phyloP scores from a whole-genome alignment of 2,113 vertebrate species.

The Neogale vison region DNA sequence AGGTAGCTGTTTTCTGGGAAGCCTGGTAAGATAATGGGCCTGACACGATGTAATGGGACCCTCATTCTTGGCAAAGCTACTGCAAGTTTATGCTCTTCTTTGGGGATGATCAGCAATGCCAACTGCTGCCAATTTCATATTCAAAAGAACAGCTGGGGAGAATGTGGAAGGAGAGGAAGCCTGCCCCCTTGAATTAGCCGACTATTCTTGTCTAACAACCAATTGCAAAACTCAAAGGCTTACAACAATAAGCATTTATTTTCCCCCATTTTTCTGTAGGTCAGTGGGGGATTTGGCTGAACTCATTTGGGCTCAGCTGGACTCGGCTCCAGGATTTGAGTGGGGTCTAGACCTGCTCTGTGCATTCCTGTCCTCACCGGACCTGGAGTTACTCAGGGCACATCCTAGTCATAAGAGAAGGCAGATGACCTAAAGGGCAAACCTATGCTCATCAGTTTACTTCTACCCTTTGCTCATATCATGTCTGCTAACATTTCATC shows the following conservation, averaged over 20 bases:
- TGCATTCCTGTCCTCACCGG: fast-evolving
- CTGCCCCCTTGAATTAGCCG: neutral
- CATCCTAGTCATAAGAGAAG: neutral
- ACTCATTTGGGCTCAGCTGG: neutral
- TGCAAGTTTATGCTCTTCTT: neutral
- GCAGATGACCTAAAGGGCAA: neutral
- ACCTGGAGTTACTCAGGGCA: no score
- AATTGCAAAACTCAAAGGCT: neutral
- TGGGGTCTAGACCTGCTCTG: neutral
- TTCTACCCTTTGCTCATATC: neutral
- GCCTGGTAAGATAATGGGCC: neutral
- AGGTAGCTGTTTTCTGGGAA: neutral
- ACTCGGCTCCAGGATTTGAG: neutral
- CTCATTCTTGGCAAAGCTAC: neutral
- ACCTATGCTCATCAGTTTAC: neutral
- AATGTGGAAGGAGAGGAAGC: neutral
- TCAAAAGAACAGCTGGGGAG: neutral
- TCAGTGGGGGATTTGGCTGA: neutral
- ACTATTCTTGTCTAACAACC: neutral
- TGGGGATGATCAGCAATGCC: neutral
- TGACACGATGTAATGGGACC: neutral
- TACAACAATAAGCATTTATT: neutral
- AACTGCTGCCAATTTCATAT: neutral
- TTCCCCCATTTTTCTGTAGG: neutral
- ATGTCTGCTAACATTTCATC: neutral